Percentiles rank a stretch among this genome's conserved stretches.
These are phyloP conservation scores for Hydropotes inermis DNA, from an alignment of 2,113 vertebrate genomes.

Conservation along the genomic window DNA sequence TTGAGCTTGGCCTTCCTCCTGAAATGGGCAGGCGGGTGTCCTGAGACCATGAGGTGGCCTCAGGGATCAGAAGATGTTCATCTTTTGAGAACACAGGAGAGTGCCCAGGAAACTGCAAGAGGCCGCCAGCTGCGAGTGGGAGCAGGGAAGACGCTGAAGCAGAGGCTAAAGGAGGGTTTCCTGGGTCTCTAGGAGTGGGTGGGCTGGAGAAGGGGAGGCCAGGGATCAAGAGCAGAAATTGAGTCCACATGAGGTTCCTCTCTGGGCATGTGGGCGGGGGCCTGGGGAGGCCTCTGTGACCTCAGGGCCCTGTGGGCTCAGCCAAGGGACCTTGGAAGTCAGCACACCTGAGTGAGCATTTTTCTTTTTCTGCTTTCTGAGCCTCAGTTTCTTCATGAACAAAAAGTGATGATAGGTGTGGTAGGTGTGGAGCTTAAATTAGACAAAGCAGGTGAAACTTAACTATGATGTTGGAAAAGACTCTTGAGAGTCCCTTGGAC, in stretches of 20 bases:
- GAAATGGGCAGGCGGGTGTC: neutral
- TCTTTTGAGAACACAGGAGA: neutral
- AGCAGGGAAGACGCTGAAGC: neutral
- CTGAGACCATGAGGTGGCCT: neutral
- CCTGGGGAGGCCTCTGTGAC: neutral
- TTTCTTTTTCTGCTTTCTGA: neutral
- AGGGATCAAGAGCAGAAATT: neutral
- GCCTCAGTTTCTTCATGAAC: neutral
- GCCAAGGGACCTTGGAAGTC: neutral
- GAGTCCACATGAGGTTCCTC: neutral
- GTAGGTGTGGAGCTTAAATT: neutral
- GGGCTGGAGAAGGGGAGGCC: neutral
- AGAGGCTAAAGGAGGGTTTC: neutral
- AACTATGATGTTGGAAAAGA: neutral
- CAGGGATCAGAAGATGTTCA: neutral
- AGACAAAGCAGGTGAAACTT: neutral
- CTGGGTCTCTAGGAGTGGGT: neutral
- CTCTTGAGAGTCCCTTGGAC: neutral
- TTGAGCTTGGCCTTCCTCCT: neutral
- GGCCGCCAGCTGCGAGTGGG: accelerated
- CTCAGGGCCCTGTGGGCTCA: neutral
- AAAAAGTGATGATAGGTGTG: neutral
- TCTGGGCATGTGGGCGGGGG: accelerated
- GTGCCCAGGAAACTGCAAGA: neutral
- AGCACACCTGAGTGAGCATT: neutral